Conservation (phyloP, 2,797 vertebrate genomes). For the Strix occidentalis region DNA sequence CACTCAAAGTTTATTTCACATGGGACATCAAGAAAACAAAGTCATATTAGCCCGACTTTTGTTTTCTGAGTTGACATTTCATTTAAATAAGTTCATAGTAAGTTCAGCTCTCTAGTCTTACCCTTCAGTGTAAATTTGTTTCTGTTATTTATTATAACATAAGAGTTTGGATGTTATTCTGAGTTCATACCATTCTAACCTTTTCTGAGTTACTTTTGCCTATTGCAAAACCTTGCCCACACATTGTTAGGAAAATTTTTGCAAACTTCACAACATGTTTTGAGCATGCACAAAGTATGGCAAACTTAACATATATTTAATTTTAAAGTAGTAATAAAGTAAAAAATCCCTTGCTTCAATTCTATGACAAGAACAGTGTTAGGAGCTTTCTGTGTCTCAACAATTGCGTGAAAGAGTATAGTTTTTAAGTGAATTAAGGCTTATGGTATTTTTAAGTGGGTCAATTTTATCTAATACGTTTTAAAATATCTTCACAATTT, state of each 20-base stretch:
- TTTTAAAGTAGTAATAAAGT: neutral
- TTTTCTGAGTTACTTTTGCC: neutral
- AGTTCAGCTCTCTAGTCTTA: constrained; percentile 57
- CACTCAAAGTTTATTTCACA: constrained; percentile 69
- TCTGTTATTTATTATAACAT: constrained; percentile 40
- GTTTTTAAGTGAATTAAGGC: neutral
- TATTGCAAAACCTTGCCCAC: neutral
- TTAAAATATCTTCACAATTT: neutral
- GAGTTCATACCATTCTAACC: neutral
- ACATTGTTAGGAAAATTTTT: neutral
- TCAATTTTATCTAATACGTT: neutral
- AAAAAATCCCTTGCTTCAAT: neutral
- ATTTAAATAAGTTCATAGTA: constrained; percentile 64
- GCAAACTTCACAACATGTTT: neutral
- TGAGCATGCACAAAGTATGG: neutral
- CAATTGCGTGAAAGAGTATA: neutral
- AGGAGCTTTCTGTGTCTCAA: neutral
- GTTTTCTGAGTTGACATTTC: constrained; percentile 33
- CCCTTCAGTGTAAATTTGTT: constrained; percentile 9
- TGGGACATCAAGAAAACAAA: constrained; percentile 67
- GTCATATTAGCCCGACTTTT: constrained; percentile 36
- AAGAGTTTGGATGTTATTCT: constrained; percentile 21
- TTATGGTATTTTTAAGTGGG: neutral
- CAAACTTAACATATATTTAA: neutral
- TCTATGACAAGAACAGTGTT: neutral